Evolutionary conservation across 2,888 invertebrate genomes (phyloP), one percentile per base, ranked within the genome.

Genomic region (Hyppa rectilinea): DNA sequence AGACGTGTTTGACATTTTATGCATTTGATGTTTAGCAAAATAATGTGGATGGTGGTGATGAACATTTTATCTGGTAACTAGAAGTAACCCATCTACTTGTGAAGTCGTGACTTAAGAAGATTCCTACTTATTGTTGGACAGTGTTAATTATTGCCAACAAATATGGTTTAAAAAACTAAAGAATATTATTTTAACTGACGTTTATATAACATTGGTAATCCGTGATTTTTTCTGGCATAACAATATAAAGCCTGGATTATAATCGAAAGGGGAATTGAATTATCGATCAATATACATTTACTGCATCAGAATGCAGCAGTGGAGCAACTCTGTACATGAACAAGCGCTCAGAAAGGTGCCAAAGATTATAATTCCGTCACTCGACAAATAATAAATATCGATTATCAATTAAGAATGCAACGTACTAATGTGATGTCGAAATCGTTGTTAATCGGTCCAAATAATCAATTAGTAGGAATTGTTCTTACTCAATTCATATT

Each of bases 251-350:
- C 26, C 7, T 58, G 38, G 38, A 12, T 7, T n/a, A 14, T 29
- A 0, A 7, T 20, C 29, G 23, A 36, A 43, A 45, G 17, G 43
- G 4, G 10, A 31, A n/a, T 29, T n/a, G 2, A 29, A 36, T 12
- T 43, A 50, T n/a, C 4, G 17, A 34, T 17, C 31, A 4, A 7
- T 23, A 14, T 40, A 62, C 4, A 38, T 31, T 26, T 23, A 40
- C n/a, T 49, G 47, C 43, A 60, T 17, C 43, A 60, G 36, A 60
- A 77, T 68, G 60, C 69, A 74, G 12, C 40, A 26, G 4, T 77
- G 49, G 31, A 77, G 55, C 55, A 77, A 70, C 45, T 10, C n/a
- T n/a, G n/a, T n/a, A 31, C n/a, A 36, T 50, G 31, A 36, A 55
- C 70, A 60, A 55, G 49, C 55, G 55, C 31, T 31, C 58, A 17